Base-by-base conservation (phyloP, 2,888 invertebrate genomes). In the Omphaloscelis lunosa region DNA sequence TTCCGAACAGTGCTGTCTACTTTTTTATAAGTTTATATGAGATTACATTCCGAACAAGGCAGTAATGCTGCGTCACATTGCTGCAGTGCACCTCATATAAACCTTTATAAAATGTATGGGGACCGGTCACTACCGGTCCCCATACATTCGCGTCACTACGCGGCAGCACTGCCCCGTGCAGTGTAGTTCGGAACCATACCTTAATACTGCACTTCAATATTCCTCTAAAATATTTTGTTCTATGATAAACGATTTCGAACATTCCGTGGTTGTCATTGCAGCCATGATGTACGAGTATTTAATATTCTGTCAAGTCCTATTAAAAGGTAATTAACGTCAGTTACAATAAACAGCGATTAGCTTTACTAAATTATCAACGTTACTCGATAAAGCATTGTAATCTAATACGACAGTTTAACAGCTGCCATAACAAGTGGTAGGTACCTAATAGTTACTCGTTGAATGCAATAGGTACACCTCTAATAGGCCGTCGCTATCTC, bases 331-430 rank as follows among this genome's bases (percentile, higher is more conserved):
- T 39, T 45, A 65, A 45, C 23, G 15, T 58, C 41, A 73, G 29
- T 58, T 45, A 39, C 27, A 53, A 48, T 72, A 72, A 51, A 65
- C 58, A 41, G 20, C 20, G 53, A 81, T 84, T 41, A 68, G 23
- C 34, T 61, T 48, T 12, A 15, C 62, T 20, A 39, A n/a, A n/a
- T 63, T 53, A 62, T 63, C 56, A 63, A 72, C 59, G 41, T 82
- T 41, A 72, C 17, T 59, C 23, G 58, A 61, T 76, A 72, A 53
- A 45, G 23, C 29, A 63, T 27, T 23, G 63, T 68, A 72, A 80
- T 72, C 63, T 15, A 56, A 69, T 72, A 83, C 48, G 69, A n/a
- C 39, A 67, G 61, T 72, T 45, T 51, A 39, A 72, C 53, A 80
- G 39, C 77, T 58, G 63, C 7, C 15, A 65, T 72, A 77, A 56